A percentile compares a stretch with the other conserved stretches of the same genome.
Conservation (phyloP, 2,888 invertebrate species). For the Tetheella fluctuosa region DNA sequence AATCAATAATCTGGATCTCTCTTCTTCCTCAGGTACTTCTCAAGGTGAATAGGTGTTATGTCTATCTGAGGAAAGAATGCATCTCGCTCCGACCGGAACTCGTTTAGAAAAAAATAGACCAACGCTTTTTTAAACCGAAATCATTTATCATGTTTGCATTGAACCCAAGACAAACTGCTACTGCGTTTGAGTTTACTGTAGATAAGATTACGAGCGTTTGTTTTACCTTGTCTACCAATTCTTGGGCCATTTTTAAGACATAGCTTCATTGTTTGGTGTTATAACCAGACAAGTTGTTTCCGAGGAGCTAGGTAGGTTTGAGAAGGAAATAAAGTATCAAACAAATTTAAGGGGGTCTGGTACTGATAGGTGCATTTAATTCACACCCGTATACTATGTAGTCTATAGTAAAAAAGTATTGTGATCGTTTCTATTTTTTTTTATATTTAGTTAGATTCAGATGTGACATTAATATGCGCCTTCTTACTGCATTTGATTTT, state of each 20-base stretch:
- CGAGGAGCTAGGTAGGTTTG: conserved; percentile 48
- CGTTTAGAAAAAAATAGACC: conserved; percentile 75
- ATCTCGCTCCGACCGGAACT: conserved; percentile 77
- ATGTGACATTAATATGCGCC: neutral
- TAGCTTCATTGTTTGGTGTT: conserved; percentile 74
- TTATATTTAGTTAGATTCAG: neutral
- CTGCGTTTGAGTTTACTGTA: conserved; percentile 80
- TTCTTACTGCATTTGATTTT: conserved; percentile 3
- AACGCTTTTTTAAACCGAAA: conserved; percentile 79
- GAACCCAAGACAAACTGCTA: conserved; percentile 83
- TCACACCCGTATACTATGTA: neutral
- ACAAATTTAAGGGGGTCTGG: conserved; percentile 14
- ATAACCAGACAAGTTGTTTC: conserved; percentile 61
- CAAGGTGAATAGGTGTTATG: conserved; percentile 83
- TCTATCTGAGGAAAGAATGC: conserved; percentile 76
- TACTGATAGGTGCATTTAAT: conserved; percentile 15
- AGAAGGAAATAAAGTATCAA: conserved; percentile 57
- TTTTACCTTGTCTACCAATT: conserved; percentile 80
- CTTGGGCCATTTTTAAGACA: conserved; percentile 76
- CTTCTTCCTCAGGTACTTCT: conserved; percentile 83
- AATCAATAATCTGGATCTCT: conserved; percentile 75
- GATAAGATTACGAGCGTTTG: conserved; percentile 81
- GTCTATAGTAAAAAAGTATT: neutral
- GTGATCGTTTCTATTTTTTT: too few relatives aligned
- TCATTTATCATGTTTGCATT: conserved; percentile 82